Conservation (phyloP, 2,113 vertebrate genomes). For the Progne subis region DNA sequence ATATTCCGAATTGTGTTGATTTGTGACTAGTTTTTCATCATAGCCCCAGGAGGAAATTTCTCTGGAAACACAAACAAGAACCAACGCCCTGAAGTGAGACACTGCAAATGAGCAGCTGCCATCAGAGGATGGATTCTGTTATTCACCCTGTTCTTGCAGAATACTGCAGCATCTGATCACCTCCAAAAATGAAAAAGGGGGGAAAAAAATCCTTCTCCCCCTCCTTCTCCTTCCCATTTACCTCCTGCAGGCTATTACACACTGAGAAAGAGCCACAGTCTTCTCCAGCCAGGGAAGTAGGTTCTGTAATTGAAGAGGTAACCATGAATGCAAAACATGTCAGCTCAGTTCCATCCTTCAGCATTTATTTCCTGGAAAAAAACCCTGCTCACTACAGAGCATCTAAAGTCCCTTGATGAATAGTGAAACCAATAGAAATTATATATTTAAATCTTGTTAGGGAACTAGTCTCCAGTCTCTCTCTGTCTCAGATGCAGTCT, state of each 20-base stretch:
- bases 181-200: neutral
- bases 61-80: constrained; percentile 4
- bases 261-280: neutral
- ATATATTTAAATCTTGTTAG: constrained; percentile 5
- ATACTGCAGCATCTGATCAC: neutral
- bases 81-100: constrained; percentile 17
- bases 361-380: neutral
- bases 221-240: neutral
- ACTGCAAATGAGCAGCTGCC: constrained; percentile 1
- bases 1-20: constrained; percentile 32
- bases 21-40: constrained; percentile 46
- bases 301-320: neutral
- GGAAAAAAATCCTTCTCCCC: neutral
- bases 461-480: neutral
- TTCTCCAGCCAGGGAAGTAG: neutral
- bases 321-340: neutral
- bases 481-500: neutral
- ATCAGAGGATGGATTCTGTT: neutral
- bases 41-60: constrained; percentile 11
- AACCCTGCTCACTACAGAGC: neutral
- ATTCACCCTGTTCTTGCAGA: neutral
- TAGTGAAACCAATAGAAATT: neutral
- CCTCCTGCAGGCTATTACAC: neutral
- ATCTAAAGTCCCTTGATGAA: neutral
- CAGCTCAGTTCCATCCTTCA: neutral